Evolutionary conservation across 2,888 invertebrate genomes (phyloP).

Genomic region (Endomychus coccineus): DNA sequence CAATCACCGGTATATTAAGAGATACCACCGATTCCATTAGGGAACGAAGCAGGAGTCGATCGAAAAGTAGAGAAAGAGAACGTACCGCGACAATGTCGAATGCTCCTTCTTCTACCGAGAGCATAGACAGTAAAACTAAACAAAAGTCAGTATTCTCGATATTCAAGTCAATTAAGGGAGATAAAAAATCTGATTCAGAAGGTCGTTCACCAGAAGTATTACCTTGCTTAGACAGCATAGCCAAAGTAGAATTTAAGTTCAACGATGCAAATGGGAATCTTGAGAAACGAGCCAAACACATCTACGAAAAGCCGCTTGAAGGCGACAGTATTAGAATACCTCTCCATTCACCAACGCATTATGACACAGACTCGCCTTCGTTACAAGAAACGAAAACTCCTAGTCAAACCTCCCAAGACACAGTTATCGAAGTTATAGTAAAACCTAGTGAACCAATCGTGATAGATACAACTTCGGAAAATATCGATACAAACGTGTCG

Average conservation of each 20-base stretch:
- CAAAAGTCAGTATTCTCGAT: constrained; percentile 61
- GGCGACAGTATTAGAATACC: constrained; percentile 64
- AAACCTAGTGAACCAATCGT: constrained; percentile 25
- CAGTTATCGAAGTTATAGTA: constrained; percentile 40
- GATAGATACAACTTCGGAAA: constrained; percentile 21
- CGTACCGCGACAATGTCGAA: constrained; percentile 40
- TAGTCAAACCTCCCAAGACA: constrained; percentile 49
- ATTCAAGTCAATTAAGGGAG: constrained; percentile 54
- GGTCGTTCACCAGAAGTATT: constrained; percentile 29
- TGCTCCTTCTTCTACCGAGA: constrained; percentile 48
- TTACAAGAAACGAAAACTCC: constrained; percentile 38
- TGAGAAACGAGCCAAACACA: constrained; percentile 38
- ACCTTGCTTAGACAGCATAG: constrained; percentile 42
- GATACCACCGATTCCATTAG: constrained; percentile 39
- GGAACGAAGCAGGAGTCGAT: constrained; percentile 41
- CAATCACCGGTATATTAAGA: constrained; percentile 37
- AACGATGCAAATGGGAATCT: constrained; percentile 25
- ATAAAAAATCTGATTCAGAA: constrained; percentile 42
- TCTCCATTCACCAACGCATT: constrained; percentile 66
- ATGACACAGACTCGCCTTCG: constrained; percentile 42
- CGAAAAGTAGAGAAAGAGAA: constrained; percentile 58
- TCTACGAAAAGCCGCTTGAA: constrained; percentile 57
- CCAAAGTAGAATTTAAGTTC: constrained; percentile 41
- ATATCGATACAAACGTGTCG: constrained; percentile 26
- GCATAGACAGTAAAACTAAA: constrained; percentile 45